A percentile compares a stretch with the other conserved stretches of the same genome.
Evolutionary conservation across 2,113 vertebrate species (phyloP).

Genomic region (Oncorhynchus tshawytscha): DNA sequence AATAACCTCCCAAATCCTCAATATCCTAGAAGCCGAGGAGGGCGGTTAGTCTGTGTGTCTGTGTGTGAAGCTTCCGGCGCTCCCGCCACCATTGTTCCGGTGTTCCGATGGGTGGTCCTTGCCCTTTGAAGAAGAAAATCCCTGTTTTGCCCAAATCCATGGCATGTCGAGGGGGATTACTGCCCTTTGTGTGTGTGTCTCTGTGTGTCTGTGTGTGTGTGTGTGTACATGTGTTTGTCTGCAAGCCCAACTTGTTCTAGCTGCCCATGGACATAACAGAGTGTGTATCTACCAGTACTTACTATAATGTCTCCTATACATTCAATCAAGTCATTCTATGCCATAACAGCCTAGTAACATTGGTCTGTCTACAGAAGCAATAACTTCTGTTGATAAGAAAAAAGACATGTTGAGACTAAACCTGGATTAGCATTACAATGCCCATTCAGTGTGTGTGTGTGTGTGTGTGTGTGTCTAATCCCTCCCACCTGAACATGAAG

Average conservation of each 20-base stretch:
- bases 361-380: not conserved
- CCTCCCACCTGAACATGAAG: constrained; percentile 2
- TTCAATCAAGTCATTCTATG: too few species aligned
- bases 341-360: too few species aligned
- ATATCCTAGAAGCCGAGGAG: not conserved
- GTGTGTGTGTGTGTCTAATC: not conserved
- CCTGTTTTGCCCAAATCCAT: constrained; percentile 52
- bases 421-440: not conserved
- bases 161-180: constrained; percentile 56
- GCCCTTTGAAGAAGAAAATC: constrained; percentile 67
- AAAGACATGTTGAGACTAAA: not conserved
- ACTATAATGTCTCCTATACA: too few species aligned
- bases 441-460: not conserved
- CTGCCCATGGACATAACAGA: not conserved
- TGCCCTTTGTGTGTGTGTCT: constrained; percentile 45
- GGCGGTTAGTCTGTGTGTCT: not conserved
- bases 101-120: constrained; percentile 56
- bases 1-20: not conserved
- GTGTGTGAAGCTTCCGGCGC: constrained; percentile 38
- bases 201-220: not conserved
- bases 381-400: not conserved
- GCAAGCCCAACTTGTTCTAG: constrained; percentile 11
- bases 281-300: not conserved
- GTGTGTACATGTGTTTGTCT: not conserved
- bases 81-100: constrained; percentile 52